Percentiles rank a stretch among this genome's conserved stretches.
These are phyloP conservation scores for Platorchestia sp. DNA, from an alignment of 1,140 invertebrate species.

Conservation along the genomic window DNA sequence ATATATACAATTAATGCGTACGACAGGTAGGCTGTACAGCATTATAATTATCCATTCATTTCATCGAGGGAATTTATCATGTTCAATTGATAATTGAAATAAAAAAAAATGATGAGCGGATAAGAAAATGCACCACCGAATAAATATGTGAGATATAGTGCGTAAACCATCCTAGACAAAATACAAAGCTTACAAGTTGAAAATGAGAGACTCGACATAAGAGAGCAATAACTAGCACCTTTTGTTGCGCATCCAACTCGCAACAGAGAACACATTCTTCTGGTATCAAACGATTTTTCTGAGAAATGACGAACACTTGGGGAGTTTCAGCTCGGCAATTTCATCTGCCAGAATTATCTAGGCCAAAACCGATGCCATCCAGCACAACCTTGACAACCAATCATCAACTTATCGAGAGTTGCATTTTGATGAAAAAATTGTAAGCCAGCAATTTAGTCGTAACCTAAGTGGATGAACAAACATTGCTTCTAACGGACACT, in stretches of 20 bases:
- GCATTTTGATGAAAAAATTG: no score
- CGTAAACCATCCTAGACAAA: background rate
- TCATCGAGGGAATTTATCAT: background rate
- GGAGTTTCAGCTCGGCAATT: background rate
- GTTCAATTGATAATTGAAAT: background rate
- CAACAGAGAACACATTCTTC: background rate
- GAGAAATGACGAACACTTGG: background rate
- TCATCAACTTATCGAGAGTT: background rate
- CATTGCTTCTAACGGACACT: background rate
- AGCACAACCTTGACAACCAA: background rate
- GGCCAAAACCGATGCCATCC: background rate
- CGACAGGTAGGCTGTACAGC: background rate
- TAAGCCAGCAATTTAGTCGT: no score
- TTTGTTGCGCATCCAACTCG: background rate
- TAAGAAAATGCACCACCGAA: background rate
- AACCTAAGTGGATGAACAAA: background rate
- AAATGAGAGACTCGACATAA: background rate
- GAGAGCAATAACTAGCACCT: constrained; percentile 17
- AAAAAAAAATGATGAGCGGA: background rate
- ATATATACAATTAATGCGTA: background rate
- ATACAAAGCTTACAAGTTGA: background rate
- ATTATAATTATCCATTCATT: background rate
- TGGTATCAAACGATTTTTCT: background rate
- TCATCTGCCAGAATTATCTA: background rate
- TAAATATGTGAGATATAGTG: background rate